phyloP scores from a whole-genome alignment of 2,888 invertebrate genomes.

The Agrilus cyanescens region DNA sequence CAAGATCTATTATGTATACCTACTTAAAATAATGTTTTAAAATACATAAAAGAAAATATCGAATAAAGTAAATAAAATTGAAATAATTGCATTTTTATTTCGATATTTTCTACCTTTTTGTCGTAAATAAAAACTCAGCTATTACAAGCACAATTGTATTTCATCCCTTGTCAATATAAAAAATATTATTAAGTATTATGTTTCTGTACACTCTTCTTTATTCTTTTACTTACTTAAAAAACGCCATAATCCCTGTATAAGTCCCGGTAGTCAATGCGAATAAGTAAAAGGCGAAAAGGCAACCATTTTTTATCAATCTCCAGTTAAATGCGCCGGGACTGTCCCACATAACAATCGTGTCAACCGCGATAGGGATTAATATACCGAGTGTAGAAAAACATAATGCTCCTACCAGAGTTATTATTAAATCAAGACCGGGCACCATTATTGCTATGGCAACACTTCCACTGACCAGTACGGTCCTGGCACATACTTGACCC shows the following conservation, averaged over 20 bases:
- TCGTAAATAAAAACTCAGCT: too few species aligned
- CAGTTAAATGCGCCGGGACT: slow-evolving; percentile 52
- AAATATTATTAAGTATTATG: too few species aligned
- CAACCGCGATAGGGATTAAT: slow-evolving; percentile 59
- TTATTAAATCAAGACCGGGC: slow-evolving; percentile 74
- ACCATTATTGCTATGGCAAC: slow-evolving; percentile 67
- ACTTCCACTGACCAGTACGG: slow-evolving; percentile 40
- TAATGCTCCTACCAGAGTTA: slow-evolving; percentile 75
- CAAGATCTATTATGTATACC: too few species aligned
- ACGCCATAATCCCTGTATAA: slow-evolving; percentile 3
- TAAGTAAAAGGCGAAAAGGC: slow-evolving; percentile 47
- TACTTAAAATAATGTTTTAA: too few species aligned
- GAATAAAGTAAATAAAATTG: too few species aligned
- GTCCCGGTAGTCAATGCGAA: slow-evolving; percentile 56
- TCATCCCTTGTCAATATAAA: too few species aligned
- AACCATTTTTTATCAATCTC: slow-evolving; percentile 54
- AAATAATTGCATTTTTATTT: too few species aligned
- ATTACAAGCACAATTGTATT: too few species aligned
- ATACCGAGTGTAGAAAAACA: slow-evolving; percentile 58
- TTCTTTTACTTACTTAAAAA: too few species aligned
- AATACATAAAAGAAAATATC: too few species aligned
- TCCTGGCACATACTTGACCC: slow-evolving; percentile 42
- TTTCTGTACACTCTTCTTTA: too few species aligned
- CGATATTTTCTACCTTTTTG: too few species aligned
- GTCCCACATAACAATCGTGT: slow-evolving; percentile 57